Evolutionary conservation across 1,140 invertebrate genomes (phyloP).

Genomic region (Coelopa frigida): DNA sequence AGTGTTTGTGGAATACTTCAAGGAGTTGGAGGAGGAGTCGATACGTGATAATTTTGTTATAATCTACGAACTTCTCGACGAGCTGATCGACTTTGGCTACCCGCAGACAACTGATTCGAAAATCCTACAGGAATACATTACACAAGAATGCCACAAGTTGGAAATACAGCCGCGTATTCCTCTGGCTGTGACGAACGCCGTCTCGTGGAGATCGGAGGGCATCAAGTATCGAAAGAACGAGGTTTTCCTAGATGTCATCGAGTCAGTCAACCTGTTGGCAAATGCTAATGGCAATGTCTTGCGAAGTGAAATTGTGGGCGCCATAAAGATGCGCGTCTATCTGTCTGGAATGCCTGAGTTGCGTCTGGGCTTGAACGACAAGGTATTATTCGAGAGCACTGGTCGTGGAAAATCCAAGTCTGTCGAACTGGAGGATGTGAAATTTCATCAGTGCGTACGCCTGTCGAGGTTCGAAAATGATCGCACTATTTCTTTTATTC

Average conservation of each 20-base stretch:
- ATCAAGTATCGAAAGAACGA: conserved; percentile 99
- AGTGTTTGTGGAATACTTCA: conserved; percentile 98
- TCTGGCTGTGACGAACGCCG: conserved; percentile 99
- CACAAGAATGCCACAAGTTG: conserved; percentile 96
- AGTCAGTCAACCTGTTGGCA: conserved; percentile 95
- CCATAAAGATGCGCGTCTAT: conserved; percentile 99
- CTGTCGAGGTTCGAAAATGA: conserved; percentile 98
- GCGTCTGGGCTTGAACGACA: conserved; percentile 96
- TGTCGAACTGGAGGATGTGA: conserved; percentile 98
- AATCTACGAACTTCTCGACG: conserved; percentile 96
- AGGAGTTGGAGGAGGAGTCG: conserved; percentile 98
- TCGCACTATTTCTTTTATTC: conserved; percentile 97
- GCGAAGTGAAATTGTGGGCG: conserved; percentile 96
- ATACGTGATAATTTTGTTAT: conserved; percentile 99
- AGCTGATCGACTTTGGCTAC: conserved; percentile 98
- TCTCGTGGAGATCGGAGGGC: conserved; percentile 98
- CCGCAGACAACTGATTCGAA: conserved; percentile 99
- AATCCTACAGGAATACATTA: conserved; percentile 97
- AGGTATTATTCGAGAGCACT: conserved; percentile 97
- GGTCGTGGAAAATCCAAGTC: conserved; percentile 97
- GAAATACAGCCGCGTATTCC: conserved; percentile 95
- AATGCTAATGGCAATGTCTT: conserved; percentile 98
- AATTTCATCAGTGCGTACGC: conserved; percentile 99
- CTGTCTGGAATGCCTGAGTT: conserved; percentile 99
- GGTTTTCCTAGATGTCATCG: conserved; percentile 99